A percentile compares a stretch with the other conserved stretches of the same genome.
Conservation (phyloP, 1,140 invertebrate genomes). For the Latrodectus geometricus region DNA sequence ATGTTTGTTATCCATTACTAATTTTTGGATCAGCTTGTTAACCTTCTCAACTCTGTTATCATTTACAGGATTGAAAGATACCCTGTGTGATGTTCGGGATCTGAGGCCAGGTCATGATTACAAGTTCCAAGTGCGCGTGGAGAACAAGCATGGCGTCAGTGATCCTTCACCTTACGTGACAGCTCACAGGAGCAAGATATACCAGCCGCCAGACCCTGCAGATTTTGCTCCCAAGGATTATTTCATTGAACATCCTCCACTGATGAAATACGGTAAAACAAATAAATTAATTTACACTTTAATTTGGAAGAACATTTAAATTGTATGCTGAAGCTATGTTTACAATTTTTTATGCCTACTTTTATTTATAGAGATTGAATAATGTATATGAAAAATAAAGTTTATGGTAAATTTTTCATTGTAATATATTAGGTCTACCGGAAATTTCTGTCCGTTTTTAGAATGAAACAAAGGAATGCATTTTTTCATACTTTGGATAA, state of each 20-base stretch:
- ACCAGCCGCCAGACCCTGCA: slow-evolving; percentile 77
- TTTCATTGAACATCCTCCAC: slow-evolving; percentile 85
- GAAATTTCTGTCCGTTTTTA: no score
- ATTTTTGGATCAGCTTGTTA: background rate
- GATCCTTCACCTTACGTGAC: slow-evolving; percentile 90
- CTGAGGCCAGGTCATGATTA: slow-evolving; percentile 89
- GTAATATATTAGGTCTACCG: no score
- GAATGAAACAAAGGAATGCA: no score
- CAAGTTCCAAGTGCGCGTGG: slow-evolving; percentile 91
- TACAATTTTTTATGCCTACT: no score
- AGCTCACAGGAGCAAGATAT: slow-evolving; percentile 82
- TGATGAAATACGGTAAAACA: slow-evolving; percentile 76
- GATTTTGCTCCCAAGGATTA: slow-evolving; percentile 78
- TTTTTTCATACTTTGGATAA: no score
- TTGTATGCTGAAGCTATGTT: no score
- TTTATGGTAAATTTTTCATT: no score
- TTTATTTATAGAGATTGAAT: no score
- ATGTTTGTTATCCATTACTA: background rate
- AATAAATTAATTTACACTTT: no score
- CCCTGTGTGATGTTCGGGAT: slow-evolving; percentile 85
- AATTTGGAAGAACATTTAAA: no score
- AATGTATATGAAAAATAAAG: no score
- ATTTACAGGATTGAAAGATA: slow-evolving; percentile 79
- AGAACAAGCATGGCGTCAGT: slow-evolving; percentile 96
- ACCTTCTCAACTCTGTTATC: background rate